phyloP scores from a whole-genome alignment of 2,797 vertebrate species.

The Syngnathus rostellatus region DNA sequence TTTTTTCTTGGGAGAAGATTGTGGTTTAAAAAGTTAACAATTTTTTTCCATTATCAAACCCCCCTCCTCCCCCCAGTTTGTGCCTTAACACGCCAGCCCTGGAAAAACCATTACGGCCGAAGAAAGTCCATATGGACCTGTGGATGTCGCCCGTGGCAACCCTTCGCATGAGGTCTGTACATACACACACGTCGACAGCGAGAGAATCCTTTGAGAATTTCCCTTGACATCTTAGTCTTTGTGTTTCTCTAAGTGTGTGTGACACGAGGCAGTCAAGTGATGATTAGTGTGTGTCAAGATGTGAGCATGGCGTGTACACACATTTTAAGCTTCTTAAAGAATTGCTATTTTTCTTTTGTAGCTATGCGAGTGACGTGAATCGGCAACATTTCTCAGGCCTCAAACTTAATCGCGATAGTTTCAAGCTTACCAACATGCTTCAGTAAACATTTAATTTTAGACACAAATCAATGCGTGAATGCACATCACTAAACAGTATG shows the following conservation, averaged over 20 bases:
- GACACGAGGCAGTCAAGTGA: slow-evolving; percentile 44
- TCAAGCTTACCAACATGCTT: not conserved
- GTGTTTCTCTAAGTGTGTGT: slow-evolving; percentile 68
- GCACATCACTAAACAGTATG: no score
- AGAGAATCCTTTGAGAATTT: slow-evolving; percentile 55
- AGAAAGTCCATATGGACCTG: slow-evolving; percentile 33
- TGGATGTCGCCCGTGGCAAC: slow-evolving; percentile 55
- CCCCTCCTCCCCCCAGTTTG: slow-evolving; percentile 22
- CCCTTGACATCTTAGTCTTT: slow-evolving; percentile 55
- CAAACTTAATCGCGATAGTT: not conserved
- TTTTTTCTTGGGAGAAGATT: not conserved
- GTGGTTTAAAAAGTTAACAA: not conserved
- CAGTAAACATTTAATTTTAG: not conserved
- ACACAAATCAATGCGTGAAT: not conserved
- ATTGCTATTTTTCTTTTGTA: slow-evolving; percentile 7
- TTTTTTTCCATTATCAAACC: not conserved
- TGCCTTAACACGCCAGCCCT: slow-evolving; percentile 50
- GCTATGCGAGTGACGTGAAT: slow-evolving; percentile 37
- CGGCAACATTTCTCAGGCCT: slow-evolving; percentile 25
- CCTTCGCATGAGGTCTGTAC: slow-evolving; percentile 56
- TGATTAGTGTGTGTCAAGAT: slow-evolving; percentile 21
- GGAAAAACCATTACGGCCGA: slow-evolving; percentile 57
- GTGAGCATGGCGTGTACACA: slow-evolving; percentile 13
- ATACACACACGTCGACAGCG: slow-evolving; percentile 7
- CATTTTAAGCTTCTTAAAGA: slow-evolving; percentile 31